phyloP scores from a whole-genome alignment of 2,113 vertebrate species.

The Elephas maximus region DNA sequence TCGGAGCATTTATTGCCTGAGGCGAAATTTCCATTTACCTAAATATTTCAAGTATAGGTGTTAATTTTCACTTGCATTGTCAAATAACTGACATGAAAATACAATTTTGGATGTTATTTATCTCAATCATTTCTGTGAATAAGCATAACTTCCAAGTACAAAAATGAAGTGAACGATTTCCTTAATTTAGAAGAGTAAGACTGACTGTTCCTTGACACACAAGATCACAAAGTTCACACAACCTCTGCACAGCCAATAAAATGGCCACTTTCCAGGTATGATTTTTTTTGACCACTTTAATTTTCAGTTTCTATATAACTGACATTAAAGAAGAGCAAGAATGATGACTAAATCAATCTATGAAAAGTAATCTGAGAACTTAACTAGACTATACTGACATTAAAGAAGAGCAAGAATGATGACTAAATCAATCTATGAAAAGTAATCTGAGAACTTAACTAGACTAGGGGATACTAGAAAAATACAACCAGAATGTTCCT shows the following conservation, averaged over 20 bases:
- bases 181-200: slow-evolving; percentile 23
- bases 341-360: neutral
- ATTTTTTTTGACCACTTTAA: neutral
- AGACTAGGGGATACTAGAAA: neutral
- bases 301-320: neutral
- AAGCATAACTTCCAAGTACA: neutral
- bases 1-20: neutral
- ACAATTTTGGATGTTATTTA: neutral
- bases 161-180: slow-evolving; percentile 2
- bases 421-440: neutral
- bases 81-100: neutral
- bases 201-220: neutral
- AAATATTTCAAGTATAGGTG: slow-evolving; percentile 27
- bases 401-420: neutral
- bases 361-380: neutral
- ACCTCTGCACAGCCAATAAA: neutral
- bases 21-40: neutral
- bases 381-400: neutral
- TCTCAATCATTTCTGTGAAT: neutral
- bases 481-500: too few relatives aligned
- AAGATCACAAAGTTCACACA: neutral
- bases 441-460: neutral
- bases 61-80: neutral
- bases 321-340: neutral
- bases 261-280: neutral